Percentiles rank a stretch among this genome's conserved stretches.
These are phyloP conservation scores for Lomographa bimaculata DNA, from an alignment of 2,888 invertebrate genomes.

Conservation along the genomic window DNA sequence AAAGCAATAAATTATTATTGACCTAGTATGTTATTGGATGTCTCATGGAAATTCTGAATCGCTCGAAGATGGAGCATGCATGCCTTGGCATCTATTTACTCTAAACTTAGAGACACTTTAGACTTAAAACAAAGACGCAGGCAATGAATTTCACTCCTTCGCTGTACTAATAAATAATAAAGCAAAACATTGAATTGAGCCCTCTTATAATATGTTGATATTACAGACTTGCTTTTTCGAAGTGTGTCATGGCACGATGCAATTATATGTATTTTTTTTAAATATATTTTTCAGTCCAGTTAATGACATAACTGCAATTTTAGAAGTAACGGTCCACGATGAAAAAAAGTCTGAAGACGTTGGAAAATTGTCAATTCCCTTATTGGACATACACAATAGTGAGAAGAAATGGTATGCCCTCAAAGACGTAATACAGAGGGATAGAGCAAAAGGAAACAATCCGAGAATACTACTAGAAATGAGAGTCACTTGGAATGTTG, in stretches of 20 bases:
- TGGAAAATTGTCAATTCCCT: constrained; percentile 94
- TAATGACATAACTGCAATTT: constrained; percentile 95
- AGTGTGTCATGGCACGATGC: neutral
- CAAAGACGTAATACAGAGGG: constrained; percentile 94
- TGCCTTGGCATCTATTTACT: too few relatives aligned
- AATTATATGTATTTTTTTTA: neutral
- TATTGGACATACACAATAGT: constrained; percentile 91
- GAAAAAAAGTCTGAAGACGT: constrained; percentile 98
- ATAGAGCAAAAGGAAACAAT: constrained; percentile 93
- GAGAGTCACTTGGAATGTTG: constrained; percentile 94
- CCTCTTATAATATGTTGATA: too few relatives aligned
- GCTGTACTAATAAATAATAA: too few relatives aligned
- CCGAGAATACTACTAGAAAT: constrained; percentile 94
- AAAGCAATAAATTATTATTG: too few relatives aligned
- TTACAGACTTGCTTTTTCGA: too few relatives aligned
- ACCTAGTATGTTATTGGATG: too few relatives aligned
- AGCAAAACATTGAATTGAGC: too few relatives aligned
- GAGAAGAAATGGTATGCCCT: constrained; percentile 97
- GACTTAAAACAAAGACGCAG: too few relatives aligned
- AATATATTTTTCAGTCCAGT: constrained; percentile 83
- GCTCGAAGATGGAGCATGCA: too few relatives aligned
- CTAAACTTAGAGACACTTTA: too few relatives aligned
- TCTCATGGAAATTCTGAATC: too few relatives aligned
- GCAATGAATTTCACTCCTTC: too few relatives aligned
- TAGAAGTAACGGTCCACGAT: constrained; percentile 96